Conservation (phyloP, 1,140 invertebrate genomes). For the Acyrthosiphon pisum region DNA sequence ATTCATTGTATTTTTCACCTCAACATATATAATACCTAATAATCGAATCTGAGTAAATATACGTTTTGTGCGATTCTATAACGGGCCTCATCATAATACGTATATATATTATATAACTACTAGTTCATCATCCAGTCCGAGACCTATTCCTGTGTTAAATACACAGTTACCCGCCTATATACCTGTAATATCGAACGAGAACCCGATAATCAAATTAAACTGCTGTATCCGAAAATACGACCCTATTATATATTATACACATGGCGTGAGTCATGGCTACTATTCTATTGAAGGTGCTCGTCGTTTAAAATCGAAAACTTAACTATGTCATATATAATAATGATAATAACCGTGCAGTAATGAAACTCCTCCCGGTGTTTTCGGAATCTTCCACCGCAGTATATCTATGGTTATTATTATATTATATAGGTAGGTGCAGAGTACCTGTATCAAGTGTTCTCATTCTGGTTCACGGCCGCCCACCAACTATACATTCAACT, state of each 20-base stretch:
- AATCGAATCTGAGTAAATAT: conserved; percentile 40
- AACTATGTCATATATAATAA: background rate
- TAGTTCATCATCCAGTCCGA: background rate
- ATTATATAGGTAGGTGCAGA: background rate
- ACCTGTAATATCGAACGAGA: background rate
- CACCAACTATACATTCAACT: background rate
- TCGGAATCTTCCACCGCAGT: background rate
- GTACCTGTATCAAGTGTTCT: background rate
- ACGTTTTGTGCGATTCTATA: conserved; percentile 30
- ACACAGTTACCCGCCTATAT: conserved; percentile 45
- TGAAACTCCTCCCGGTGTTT: conserved; percentile 39
- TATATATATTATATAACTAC: background rate
- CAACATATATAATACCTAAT: background rate
- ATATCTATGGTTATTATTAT: background rate
- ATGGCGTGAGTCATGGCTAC: background rate
- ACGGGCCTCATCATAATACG: background rate
- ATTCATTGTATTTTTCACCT: background rate
- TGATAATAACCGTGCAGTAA: background rate
- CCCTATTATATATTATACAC: background rate
- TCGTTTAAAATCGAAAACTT: background rate
- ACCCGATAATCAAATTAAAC: conserved; percentile 49
- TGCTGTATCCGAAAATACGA: background rate
- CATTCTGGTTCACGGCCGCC: background rate
- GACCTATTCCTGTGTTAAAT: background rate
- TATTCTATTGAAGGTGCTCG: background rate